phyloP scores from a whole-genome alignment of 2,797 vertebrate genomes.

The Onychomys leucogaster region DNA sequence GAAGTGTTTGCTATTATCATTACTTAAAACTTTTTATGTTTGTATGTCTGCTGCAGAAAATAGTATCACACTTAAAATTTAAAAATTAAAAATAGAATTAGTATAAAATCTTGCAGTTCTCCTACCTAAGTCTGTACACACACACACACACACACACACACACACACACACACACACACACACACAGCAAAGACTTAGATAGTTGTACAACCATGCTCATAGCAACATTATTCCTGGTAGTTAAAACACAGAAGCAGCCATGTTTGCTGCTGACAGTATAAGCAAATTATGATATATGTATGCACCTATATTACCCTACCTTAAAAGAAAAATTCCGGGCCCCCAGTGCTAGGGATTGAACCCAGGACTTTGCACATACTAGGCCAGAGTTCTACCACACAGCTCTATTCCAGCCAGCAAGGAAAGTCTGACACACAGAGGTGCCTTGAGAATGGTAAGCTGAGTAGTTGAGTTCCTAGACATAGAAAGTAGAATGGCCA shows the following conservation, averaged over 20 bases:
- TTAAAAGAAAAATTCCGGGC: not conserved
- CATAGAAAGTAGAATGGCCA: not conserved
- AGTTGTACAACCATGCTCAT: not conserved
- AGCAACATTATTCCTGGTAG: not conserved
- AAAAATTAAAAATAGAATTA: constrained; percentile 62
- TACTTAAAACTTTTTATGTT: not conserved
- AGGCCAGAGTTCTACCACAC: too few relatives aligned
- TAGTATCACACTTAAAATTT: constrained; percentile 24
- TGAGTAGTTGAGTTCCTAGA: not conserved
- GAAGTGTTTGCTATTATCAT: constrained; percentile 42
- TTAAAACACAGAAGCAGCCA: not conserved
- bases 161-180: not conserved
- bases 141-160: not conserved
- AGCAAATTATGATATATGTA: not conserved
- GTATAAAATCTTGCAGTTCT: not conserved
- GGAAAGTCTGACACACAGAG: not conserved
- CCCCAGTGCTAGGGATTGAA: not conserved
- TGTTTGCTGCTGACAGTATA: not conserved
- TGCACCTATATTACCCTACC: not conserved
- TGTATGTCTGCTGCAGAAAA: constrained; percentile 19
- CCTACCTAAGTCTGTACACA: not conserved
- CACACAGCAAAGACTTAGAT: not conserved
- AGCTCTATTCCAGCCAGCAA: not conserved
- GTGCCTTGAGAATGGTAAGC: not conserved
- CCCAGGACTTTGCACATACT: not conserved